These are phyloP conservation scores for Olivierus martensii DNA, from an alignment of 1,140 invertebrate species.

Conservation along the genomic window DNA sequence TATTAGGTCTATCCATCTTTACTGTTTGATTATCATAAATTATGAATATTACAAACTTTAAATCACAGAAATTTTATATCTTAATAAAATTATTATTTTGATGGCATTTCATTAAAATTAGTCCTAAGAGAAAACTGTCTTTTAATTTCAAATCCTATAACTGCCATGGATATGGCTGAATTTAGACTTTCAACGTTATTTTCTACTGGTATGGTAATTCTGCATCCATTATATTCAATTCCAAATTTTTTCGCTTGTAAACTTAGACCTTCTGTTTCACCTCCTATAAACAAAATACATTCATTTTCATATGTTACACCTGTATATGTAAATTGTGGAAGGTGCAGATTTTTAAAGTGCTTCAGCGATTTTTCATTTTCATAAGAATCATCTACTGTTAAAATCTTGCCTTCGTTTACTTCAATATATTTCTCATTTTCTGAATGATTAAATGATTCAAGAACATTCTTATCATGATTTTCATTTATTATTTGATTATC, in stretches of 20 bases:
- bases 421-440: constrained; percentile 20
- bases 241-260: constrained; percentile 44
- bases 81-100: too few species aligned
- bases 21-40: too few species aligned
- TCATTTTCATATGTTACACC: constrained; percentile 38
- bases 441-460: constrained; percentile 35
- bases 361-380: constrained; percentile 4
- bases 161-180: constrained; percentile 56
- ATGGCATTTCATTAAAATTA: too few species aligned
- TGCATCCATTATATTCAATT: constrained; percentile 34
- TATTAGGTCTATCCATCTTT: too few species aligned
- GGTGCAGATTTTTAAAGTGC: constrained; percentile 17
- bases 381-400: constrained; percentile 9
- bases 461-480: constrained; percentile 34
- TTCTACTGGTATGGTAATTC: constrained; percentile 50
- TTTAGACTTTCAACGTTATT: constrained; percentile 75
- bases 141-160: constrained; percentile 72
- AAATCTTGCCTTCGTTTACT: constrained; percentile 17
- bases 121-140: constrained; percentile 42
- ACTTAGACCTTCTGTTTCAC: constrained; percentile 77
- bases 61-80: too few species aligned
- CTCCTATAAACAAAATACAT: constrained; percentile 57
- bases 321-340: constrained; percentile 49
- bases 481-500: too few species aligned
- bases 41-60: too few species aligned